Conservation (phyloP, 2,113 vertebrate species). For the Anoura caudifer region DNA sequence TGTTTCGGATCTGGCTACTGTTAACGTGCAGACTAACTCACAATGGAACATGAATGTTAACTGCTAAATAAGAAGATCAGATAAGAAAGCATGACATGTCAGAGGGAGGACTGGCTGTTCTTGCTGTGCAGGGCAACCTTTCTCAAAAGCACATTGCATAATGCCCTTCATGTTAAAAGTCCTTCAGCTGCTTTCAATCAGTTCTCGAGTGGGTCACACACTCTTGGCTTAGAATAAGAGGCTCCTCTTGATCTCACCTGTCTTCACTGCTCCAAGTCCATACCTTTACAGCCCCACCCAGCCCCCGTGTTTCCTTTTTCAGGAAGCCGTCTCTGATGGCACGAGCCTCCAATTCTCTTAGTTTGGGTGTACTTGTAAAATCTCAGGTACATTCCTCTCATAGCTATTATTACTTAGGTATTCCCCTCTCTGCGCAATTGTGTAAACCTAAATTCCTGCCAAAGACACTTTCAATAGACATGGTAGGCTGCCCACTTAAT, state of each 20-base stretch:
- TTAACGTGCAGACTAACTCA: neutral
- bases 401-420: neutral
- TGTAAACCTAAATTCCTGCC: conserved; percentile 9
- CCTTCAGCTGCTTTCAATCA: neutral
- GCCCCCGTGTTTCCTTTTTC: neutral
- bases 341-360: neutral
- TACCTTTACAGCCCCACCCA: neutral
- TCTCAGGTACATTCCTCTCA: neutral
- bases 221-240: neutral
- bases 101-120: neutral
- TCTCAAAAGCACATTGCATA: neutral
- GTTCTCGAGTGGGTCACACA: neutral
- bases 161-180: neutral
- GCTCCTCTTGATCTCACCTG: neutral
- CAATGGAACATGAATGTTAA: conserved; percentile 17
- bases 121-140: neutral
- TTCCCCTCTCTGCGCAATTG: neutral
- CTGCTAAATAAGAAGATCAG: conserved; percentile 35
- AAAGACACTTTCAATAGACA: neutral
- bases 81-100: conserved; percentile 40
- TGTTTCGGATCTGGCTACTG: neutral
- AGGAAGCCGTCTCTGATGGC: neutral
- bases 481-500: neutral
- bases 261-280: too few species aligned
- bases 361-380: neutral